A percentile compares a stretch with the other conserved stretches of the same genome.
Evolutionary conservation across 2,113 vertebrate genomes (phyloP).

Genomic region (Microtus montanus): DNA sequence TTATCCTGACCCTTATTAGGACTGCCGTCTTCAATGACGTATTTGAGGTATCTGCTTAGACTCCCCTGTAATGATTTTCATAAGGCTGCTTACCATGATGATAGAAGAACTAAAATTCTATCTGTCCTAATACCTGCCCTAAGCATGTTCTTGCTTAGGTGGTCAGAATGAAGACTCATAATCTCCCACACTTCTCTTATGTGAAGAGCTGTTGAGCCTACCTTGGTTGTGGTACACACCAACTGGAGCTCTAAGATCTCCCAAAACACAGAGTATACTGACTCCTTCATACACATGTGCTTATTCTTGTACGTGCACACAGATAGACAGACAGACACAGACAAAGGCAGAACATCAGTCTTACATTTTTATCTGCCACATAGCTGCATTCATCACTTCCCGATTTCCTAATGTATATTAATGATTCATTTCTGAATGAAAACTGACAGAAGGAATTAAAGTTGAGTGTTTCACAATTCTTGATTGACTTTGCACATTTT

Average conservation of each 20-base stretch:
- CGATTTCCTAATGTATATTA: neutral
- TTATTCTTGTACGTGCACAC: neutral
- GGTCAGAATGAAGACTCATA: neutral
- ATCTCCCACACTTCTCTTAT: neutral
- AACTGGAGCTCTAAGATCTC: neutral
- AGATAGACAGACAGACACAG: neutral
- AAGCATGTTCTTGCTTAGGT: neutral
- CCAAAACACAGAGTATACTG: neutral
- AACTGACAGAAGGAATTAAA: neutral
- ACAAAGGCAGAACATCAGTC: neutral
- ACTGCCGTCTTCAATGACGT: neutral
- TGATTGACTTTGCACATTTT: too few relatives aligned
- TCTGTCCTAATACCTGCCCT: neutral
- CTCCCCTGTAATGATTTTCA: fast-evolving
- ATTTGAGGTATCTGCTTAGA: neutral
- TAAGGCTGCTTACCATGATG: neutral
- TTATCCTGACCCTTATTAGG: neutral
- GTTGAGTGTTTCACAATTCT: too few relatives aligned
- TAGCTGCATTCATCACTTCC: neutral
- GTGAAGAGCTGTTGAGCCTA: neutral
- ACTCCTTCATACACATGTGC: neutral
- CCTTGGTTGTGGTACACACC: too few relatives aligned
- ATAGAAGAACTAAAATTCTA: neutral
- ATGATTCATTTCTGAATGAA: neutral
- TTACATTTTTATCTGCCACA: neutral